These are phyloP conservation scores for Trididemnum clinides DNA, from an alignment of 23 tunicate species.

Conservation along the genomic window DNA sequence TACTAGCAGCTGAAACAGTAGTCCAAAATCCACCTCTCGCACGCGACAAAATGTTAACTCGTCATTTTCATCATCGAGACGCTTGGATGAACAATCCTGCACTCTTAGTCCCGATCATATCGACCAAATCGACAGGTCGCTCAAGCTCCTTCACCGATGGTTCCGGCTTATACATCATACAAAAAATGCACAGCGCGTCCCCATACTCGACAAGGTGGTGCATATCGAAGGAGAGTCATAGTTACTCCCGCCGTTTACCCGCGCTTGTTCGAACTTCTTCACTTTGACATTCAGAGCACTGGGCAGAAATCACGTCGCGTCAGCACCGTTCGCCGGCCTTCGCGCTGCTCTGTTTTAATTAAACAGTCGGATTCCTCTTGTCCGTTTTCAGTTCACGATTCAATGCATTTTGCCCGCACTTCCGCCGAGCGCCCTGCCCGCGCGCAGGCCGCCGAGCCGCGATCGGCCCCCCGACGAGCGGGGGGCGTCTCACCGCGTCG, in stretches of 20 bases:
- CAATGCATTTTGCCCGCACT: background rate
- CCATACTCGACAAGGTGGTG: too few species aligned
- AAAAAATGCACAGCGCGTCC: too few species aligned
- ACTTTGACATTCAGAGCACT: conserved; percentile 47
- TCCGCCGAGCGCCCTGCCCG: background rate
- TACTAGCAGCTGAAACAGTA: too few species aligned
- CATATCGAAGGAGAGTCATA: background rate
- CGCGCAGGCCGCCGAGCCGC: background rate
- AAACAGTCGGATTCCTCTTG: conserved; percentile 46
- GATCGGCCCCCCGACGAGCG: background rate
- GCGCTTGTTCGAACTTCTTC: conserved; percentile 3
- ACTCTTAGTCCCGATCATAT: background rate
- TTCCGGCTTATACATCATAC: too few species aligned
- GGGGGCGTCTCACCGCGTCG: background rate
- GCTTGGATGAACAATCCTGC: background rate
- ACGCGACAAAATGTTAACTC: too few species aligned
- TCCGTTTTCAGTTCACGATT: background rate
- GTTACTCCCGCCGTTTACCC: background rate
- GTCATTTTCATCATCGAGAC: too few species aligned
- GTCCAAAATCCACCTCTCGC: too few species aligned
- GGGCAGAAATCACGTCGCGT: conserved; percentile 44
- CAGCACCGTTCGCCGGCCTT: background rate
- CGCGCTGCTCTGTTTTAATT: conserved; percentile 42
- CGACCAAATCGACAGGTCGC: background rate
- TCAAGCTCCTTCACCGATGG: background rate